Evolutionary conservation across 2,888 invertebrate species (phyloP), one percentile per base, ranked within the genome.

Genomic region (Diachrysia chrysitis): DNA sequence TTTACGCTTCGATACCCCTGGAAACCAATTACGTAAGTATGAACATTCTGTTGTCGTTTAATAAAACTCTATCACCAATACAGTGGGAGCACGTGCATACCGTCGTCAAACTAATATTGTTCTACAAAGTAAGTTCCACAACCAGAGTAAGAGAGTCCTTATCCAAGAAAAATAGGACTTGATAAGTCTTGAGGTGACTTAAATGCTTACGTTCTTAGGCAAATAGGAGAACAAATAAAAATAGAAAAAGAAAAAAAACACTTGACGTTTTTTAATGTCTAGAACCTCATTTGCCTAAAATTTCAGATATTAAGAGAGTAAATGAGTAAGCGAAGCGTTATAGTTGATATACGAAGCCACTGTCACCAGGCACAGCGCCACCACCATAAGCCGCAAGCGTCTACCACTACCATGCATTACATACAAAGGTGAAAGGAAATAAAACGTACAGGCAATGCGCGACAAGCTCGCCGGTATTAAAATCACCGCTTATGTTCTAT

Each of bases 401-500:
- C 63, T 64, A 69, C n/a, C n/a, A 69, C 69, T 76, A 74, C 32
- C 71, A 76, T 80, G 79, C 83, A 58, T 25, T 79, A 74, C 85
- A 86, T 84, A 81, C 83, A 81, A 75, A 92, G 66, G 92, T 92
- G 92, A 85, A 86, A 91, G 87, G 90, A 89, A 92, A 78, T 82
- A 83, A 76, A 86, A 95, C 95, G 94, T 95, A 95, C 95, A 93
- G 89, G 85, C 89, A 90, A 82, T 92, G 90, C 85, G 90, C 89
- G 90, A 89, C 85, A 93, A 93, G 90, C 90, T 89, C 89, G 92
- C 94, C 89, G 94, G 94, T 92, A 90, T 88, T 92, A 93, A 94
- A 93, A 93, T 93, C 95, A 95, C 95, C 94, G 94, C 94, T 93
- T 90, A 93, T 90, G 85, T 79, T 90, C 87, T 93, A 92, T 95